Percentiles rank a stretch among this genome's conserved stretches.
Evolutionary conservation across 2,797 vertebrate species (phyloP).

Genomic region (Glyptemys insculpta): DNA sequence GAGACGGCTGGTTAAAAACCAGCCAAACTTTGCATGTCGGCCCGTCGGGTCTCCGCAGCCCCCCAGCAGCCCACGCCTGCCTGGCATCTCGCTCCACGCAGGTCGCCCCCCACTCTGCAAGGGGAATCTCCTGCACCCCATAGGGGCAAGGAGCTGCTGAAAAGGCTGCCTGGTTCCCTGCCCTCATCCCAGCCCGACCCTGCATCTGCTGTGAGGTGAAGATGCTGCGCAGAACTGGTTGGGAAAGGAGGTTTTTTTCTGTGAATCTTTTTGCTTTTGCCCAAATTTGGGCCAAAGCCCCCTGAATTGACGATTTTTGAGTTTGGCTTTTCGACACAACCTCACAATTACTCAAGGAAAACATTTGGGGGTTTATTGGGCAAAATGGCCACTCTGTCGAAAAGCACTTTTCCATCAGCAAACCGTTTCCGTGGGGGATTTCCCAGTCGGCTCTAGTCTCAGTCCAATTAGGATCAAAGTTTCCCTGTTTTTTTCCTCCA

Average conservation of each 20-base stretch:
- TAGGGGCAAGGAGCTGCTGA: not conserved
- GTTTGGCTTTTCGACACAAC: not conserved
- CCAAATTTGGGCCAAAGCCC: not conserved
- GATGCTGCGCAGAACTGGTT: not conserved
- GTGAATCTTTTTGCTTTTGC: not conserved
- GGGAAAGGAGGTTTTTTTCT: not conserved
- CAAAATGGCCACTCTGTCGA: no score
- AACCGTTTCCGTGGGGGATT: no score
- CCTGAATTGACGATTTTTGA: not conserved
- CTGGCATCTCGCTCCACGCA: not conserved
- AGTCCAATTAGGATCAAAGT: no score
- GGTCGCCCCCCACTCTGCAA: fast-evolving
- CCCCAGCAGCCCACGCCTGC: no score
- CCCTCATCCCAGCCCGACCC: not conserved
- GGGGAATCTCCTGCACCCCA: not conserved
- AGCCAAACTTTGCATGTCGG: not conserved
- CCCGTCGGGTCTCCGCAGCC: not conserved
- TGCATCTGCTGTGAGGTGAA: not conserved
- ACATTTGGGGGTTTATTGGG: no score
- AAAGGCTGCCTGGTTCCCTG: not conserved
- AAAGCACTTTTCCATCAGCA: no score
- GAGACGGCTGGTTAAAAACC: not conserved
- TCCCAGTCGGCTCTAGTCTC: no score
- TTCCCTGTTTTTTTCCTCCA: no score
- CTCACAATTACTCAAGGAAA: no score